These are phyloP conservation scores for Gadopsis marmoratus DNA, from an alignment of 2,797 vertebrate species.

Conservation along the genomic window DNA sequence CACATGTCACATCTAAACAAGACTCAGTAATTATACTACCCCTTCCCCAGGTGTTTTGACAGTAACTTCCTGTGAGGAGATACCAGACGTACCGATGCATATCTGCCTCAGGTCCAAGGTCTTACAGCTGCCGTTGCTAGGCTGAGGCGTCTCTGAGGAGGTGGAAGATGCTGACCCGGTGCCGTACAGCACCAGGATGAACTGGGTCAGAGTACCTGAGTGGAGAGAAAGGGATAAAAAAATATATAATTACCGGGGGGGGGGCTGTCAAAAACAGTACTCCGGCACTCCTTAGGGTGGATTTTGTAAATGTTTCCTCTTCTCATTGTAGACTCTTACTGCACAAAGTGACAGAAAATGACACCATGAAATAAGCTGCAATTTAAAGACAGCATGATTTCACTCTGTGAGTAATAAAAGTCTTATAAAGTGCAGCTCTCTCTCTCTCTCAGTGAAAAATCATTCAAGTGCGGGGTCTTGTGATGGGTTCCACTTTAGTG, in stretches of 20 bases:
- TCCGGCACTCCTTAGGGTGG: constrained; percentile 24
- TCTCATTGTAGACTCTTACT: constrained; percentile 24
- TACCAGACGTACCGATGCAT: constrained; percentile 91
- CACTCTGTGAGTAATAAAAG: constrained; percentile 51
- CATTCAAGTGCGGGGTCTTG: constrained; percentile 37
- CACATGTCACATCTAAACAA: constrained; percentile 16
- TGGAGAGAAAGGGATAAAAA: constrained; percentile 35
- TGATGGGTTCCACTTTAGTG: constrained; percentile 49
- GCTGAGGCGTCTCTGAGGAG: constrained; percentile 78
- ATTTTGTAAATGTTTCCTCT: constrained; percentile 55
- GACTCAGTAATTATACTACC: constrained; percentile 8
- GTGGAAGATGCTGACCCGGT: constrained; percentile 84
- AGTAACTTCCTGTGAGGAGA: constrained; percentile 30
- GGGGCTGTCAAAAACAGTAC: constrained; percentile 56
- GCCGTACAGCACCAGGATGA: constrained; percentile 93
- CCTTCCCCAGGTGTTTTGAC: constrained; percentile 8
- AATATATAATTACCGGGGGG: constrained; percentile 34
- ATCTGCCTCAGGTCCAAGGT: constrained; percentile 91
- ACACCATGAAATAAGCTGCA: constrained; percentile 45
- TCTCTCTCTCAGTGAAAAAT: constrained; percentile 17
- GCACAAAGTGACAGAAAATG: constrained; percentile 56
- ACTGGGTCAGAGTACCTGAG: constrained; percentile 95
- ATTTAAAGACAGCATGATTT: constrained; percentile 47
- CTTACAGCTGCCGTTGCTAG: constrained; percentile 90
- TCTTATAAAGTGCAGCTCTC: constrained; percentile 47